Evolutionary conservation across 1,140 invertebrate species (phyloP).

Genomic region (Charaxes varanes): DNA sequence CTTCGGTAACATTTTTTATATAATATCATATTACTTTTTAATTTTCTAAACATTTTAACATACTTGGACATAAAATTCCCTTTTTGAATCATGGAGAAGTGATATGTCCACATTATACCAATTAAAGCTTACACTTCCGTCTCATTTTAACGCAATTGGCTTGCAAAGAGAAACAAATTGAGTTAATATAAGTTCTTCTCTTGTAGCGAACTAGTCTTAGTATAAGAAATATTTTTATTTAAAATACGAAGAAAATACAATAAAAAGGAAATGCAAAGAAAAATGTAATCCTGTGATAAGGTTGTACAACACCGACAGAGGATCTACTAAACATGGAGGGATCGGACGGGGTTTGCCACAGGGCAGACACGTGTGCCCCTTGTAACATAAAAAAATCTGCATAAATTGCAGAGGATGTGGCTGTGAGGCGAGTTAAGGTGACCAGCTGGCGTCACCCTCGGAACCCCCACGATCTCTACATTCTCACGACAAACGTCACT

Average conservation of each 20-base stretch:
- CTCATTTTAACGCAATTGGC: slow-evolving; percentile 26
- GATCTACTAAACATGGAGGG: background rate
- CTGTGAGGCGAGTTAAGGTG: no score
- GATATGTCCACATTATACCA: slow-evolving; percentile 52
- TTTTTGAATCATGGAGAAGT: slow-evolving; percentile 30
- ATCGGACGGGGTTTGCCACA: no score
- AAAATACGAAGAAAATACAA: slow-evolving; percentile 28
- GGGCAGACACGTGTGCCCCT: no score
- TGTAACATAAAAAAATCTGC: no score
- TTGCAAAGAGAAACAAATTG: no score
- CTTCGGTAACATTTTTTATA: slow-evolving; percentile 37
- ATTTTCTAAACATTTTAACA: slow-evolving; percentile 33
- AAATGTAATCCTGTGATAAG: slow-evolving; percentile 32
- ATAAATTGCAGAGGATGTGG: no score
- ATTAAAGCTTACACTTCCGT: slow-evolving; percentile 53
- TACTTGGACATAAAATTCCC: slow-evolving; percentile 37
- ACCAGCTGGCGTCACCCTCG: no score
- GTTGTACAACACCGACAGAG: slow-evolving; percentile 2
- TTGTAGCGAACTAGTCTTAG: slow-evolving; percentile 24
- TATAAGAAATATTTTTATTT: slow-evolving; percentile 19
- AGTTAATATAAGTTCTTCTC: slow-evolving; percentile 15
- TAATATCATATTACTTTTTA: slow-evolving; percentile 32
- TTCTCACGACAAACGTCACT: no score
- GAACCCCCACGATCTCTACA: no score
- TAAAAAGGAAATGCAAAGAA: slow-evolving; percentile 36